A percentile compares a stretch with the other conserved stretches of the same genome.
These are phyloP conservation scores for Antennarius striatus DNA, from an alignment of 2,113 vertebrate species.

Conservation along the genomic window DNA sequence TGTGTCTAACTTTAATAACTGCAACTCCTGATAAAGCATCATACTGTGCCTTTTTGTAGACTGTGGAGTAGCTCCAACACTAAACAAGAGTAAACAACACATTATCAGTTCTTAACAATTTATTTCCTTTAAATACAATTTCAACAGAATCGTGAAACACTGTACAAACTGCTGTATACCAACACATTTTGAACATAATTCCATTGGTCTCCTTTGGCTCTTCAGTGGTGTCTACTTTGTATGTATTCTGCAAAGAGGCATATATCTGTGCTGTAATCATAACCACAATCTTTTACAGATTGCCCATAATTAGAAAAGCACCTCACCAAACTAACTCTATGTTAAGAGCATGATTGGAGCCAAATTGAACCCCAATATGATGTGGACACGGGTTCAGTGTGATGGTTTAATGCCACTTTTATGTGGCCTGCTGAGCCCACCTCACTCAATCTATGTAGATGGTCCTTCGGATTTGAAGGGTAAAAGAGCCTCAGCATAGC, in stretches of 20 bases:
- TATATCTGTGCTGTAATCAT: constrained; percentile 74
- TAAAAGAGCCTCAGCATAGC: constrained; percentile 40
- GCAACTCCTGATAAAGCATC: constrained; percentile 55
- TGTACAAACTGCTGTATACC: neutral
- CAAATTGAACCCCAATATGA: constrained; percentile 78
- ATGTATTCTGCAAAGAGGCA: constrained; percentile 58
- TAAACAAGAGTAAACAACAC: constrained; percentile 1
- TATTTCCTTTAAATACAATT: neutral
- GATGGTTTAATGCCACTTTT: constrained; percentile 73
- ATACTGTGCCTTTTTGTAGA: constrained; percentile 28
- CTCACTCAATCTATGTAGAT: constrained; percentile 38
- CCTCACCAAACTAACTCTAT: constrained; percentile 77
- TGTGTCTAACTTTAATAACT: constrained; percentile 64
- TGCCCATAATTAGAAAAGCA: constrained; percentile 80
- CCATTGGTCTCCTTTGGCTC: constrained; percentile 1
- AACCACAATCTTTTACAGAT: constrained; percentile 79
- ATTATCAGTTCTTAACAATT: neutral
- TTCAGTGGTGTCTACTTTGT: constrained; percentile 52
- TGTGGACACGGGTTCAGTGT: constrained; percentile 65
- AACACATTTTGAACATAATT: neutral
- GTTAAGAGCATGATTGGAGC: constrained; percentile 80
- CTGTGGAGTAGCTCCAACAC: neutral
- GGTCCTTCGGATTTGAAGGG: constrained; percentile 37
- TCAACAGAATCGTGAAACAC: neutral
- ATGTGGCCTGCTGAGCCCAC: constrained; percentile 67